Conservation (phyloP, 2,888 invertebrate species). For the Ctenicera cuprea region DNA sequence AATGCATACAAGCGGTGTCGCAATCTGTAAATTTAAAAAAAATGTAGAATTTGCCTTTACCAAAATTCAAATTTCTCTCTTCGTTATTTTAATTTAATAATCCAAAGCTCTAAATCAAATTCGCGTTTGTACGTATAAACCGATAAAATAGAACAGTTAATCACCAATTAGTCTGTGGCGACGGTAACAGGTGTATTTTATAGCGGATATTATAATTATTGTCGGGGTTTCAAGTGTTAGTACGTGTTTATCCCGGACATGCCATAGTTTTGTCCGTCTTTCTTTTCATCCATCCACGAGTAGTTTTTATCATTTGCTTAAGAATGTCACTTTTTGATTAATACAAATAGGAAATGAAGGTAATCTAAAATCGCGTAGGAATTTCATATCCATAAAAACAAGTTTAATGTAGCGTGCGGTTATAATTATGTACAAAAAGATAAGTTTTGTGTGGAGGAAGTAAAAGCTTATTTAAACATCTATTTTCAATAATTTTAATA, state of each 20-base stretch:
- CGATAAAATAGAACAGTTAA: constrained; percentile 5
- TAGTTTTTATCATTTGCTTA: background rate
- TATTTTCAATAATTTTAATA: background rate
- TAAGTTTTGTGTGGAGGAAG: background rate
- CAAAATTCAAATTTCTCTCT: background rate
- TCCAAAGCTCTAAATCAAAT: too few relatives aligned
- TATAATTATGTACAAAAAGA: background rate
- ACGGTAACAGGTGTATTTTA: constrained; percentile 5
- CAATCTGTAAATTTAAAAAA: background rate
- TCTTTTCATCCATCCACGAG: background rate
- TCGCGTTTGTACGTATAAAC: background rate
- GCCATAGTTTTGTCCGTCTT: too few relatives aligned
- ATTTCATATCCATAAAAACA: background rate
- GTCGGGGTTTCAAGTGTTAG: background rate
- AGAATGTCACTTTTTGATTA: background rate
- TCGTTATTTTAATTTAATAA: background rate
- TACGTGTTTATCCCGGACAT: background rate
- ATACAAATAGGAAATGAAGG: constrained; percentile 1
- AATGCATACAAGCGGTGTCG: background rate
- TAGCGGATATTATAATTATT: background rate
- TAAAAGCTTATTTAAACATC: background rate
- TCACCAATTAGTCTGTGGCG: background rate
- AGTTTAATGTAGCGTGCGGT: background rate
- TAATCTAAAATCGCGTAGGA: background rate
- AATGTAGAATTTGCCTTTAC: background rate